Evolutionary conservation across 1,140 invertebrate species (phyloP), one percentile per base, ranked within the genome.

Genomic region (Spodoptera litura): DNA sequence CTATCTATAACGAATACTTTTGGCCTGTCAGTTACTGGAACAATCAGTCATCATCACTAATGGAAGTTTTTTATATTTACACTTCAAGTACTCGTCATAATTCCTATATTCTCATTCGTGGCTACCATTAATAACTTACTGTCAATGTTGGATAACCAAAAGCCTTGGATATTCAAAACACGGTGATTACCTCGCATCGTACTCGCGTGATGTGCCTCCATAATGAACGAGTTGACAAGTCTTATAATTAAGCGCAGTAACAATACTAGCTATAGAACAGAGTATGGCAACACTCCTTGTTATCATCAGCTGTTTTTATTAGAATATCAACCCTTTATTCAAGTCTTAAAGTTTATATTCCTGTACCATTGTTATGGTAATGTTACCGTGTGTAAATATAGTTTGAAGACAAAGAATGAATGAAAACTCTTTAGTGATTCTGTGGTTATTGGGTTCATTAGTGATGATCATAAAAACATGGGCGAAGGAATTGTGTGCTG

Each of bases 181-280:
- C 61, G 56, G 71, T 74, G 71, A 61, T 59, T 27, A 61, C 20
- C 20, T 11, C 38, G 55, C 56, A 74, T 61, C 71, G 71, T 53
- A 35, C 15, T 74, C 71, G 71, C 71, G 71, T 74, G 71, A 74
- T 49, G 58, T 27, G 71, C 38, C 20, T 74, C 71, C 51, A 74
- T 74, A 74, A 74, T 74, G 71, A 74, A 74, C 38, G 38, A 74
- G 56, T 74, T 74, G 71, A 74, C 71, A 74, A 74, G 56, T 59
- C 38, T 27, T 38, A 74, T 61, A 74, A 74, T 74, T 74, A 74
- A 74, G 61, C 71, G 56, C 38, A 74, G 61, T 74, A 58, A 44
- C 56, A 51, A 31, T 20, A 51, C 71, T 61, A 59, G 20, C 44
- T 8, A 61, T 61, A 74, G 11, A 25, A 61, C 38, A 51, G 55